phyloP scores from a whole-genome alignment of 2,113 vertebrate genomes.

The Vireo altiloquus region DNA sequence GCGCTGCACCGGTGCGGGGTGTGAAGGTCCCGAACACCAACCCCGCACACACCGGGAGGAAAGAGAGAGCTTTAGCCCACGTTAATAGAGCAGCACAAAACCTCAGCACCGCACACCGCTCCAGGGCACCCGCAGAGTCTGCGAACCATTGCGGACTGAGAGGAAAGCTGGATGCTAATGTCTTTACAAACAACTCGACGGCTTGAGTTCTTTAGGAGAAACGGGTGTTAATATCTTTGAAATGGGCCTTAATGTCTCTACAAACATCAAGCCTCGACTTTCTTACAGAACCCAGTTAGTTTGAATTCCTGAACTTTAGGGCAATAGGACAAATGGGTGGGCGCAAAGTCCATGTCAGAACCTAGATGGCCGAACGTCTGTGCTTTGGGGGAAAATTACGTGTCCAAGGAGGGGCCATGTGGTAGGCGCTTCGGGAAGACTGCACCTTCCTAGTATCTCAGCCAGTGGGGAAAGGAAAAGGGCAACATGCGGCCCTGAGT shows the following conservation, averaged over 20 bases:
- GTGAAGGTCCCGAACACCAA: conserved; percentile 91
- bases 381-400: not conserved
- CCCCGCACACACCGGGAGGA: conserved; percentile 55
- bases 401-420: not conserved
- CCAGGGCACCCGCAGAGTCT: rapidly evolving
- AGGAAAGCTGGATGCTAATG: not conserved
- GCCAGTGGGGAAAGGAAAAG: not conserved
- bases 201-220: not conserved
- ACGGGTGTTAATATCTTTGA: not conserved
- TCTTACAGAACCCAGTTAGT: not conserved
- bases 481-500: not conserved
- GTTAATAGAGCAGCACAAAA: not conserved
- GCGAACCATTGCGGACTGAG: not conserved
- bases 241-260: not conserved
- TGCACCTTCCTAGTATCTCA: not conserved
- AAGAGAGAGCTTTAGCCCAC: not conserved
- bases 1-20: conserved; percentile 90
- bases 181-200: not conserved
- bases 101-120: not conserved
- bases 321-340: not conserved
- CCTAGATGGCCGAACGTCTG: not conserved
- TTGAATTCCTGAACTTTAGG: too few relatives aligned
- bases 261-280: not conserved
- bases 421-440: not conserved
- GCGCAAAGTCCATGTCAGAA: not conserved